These are phyloP conservation scores for Pterocles orientalis DNA, from an alignment of 2,113 vertebrate species.

Conservation along the genomic window DNA sequence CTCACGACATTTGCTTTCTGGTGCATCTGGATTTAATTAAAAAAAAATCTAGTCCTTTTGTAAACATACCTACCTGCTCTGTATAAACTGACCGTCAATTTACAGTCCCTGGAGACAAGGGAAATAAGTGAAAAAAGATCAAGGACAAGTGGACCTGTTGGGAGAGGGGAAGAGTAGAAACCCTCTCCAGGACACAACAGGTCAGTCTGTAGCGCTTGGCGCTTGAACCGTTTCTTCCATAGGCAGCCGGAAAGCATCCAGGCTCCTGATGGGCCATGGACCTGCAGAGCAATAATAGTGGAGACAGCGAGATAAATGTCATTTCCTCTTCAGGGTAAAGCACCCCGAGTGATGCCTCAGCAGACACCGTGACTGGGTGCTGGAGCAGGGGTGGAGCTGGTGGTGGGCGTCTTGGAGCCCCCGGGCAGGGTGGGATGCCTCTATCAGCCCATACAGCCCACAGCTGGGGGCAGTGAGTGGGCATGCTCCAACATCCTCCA, in stretches of 20 bases:
- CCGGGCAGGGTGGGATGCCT: neutral
- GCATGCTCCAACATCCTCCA: fast-evolving
- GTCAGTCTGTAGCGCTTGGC: neutral
- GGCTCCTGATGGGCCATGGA: neutral
- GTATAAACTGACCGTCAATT: neutral
- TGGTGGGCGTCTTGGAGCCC: neutral
- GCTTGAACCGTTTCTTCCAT: neutral
- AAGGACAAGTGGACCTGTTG: neutral
- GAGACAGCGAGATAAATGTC: fast-evolving
- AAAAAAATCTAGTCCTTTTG: neutral
- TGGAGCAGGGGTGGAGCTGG: neutral
- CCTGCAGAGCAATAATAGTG: neutral
- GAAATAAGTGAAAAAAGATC: neutral
- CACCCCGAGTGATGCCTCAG: too few relatives aligned
- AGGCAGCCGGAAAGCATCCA: neutral
- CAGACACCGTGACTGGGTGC: neutral
- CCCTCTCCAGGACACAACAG: neutral
- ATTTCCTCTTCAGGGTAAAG: neutral
- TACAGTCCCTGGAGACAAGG: neutral
- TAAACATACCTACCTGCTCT: neutral
- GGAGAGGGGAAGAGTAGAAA: neutral
- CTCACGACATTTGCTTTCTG: neutral
- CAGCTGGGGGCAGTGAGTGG: neutral
- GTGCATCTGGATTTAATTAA: neutral
- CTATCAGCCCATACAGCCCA: neutral